These are phyloP conservation scores for Psammodynastes pulverulentus DNA, from an alignment of 2,113 vertebrate species.

Conservation along the genomic window DNA sequence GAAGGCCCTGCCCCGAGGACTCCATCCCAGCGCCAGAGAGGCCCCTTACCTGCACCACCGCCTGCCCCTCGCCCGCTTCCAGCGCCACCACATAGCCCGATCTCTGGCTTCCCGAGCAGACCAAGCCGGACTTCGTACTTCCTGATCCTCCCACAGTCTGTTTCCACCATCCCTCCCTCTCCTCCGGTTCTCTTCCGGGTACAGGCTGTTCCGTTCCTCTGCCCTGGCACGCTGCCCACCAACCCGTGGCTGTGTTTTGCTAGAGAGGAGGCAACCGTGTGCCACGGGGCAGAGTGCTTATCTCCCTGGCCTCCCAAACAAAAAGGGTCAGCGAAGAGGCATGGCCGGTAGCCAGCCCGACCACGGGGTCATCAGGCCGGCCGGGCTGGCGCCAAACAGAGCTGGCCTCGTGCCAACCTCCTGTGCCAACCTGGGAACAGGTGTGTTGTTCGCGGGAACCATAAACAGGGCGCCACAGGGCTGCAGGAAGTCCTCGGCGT, in stretches of 20 bases:
- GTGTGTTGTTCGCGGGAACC: neutral
- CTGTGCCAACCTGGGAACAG: neutral
- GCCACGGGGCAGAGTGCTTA: neutral
- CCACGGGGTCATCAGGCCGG: neutral
- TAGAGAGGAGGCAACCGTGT: neutral
- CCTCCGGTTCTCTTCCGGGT: neutral
- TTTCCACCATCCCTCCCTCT: neutral
- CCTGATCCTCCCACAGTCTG: neutral
- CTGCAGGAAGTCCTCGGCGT: neutral
- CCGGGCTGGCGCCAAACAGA: neutral
- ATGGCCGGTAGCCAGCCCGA: neutral
- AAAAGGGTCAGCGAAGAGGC: neutral
- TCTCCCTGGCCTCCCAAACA: neutral
- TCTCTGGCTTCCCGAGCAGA: neutral
- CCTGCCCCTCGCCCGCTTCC: neutral
- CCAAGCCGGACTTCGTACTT: neutral
- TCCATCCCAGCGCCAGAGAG: neutral
- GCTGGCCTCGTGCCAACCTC: neutral
- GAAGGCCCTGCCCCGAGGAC: neutral
- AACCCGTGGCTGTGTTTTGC: neutral
- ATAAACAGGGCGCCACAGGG: neutral
- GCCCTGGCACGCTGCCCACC: slow-evolving; percentile 1
- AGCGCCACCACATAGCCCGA: neutral
- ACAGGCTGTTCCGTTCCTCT: slow-evolving; percentile 29
- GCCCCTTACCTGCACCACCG: neutral